Evolutionary conservation across 2,888 invertebrate genomes (phyloP).

Genomic region (Andrena praecox): DNA sequence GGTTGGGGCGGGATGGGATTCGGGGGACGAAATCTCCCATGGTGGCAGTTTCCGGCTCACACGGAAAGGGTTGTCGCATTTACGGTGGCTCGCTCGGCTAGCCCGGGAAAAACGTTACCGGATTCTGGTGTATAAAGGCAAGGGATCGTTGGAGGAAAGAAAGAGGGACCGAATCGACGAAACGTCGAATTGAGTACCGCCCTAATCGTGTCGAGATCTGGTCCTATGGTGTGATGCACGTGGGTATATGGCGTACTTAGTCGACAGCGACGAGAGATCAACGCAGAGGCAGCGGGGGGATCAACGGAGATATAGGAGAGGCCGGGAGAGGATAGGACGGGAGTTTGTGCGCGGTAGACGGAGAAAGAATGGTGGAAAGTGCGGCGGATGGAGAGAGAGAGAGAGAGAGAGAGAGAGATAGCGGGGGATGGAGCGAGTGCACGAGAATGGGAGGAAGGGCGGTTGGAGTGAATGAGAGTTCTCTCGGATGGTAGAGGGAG

Average conservation of each 20-base stretch:
- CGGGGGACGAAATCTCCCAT: slow-evolving; percentile 36
- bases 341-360: slow-evolving; percentile 23
- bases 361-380: slow-evolving; percentile 23
- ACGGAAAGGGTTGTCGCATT: slow-evolving; percentile 69
- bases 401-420: slow-evolving; percentile 43
- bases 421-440: slow-evolving; percentile 22
- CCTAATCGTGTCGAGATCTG: slow-evolving; percentile 77
- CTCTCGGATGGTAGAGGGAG: slow-evolving; percentile 63
- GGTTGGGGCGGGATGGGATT: background rate
- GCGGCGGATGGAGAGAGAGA: slow-evolving; percentile 14
- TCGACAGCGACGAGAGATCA: slow-evolving; percentile 67
- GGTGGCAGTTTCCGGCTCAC: slow-evolving; percentile 61
- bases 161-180: slow-evolving; percentile 67
- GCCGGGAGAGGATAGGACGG: slow-evolving; percentile 16
- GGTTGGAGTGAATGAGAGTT: slow-evolving; percentile 65
- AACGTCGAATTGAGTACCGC: slow-evolving; percentile 75
- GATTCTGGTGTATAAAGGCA: slow-evolving; percentile 61
- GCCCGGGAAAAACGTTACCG: slow-evolving; percentile 65
- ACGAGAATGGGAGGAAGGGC: background rate
- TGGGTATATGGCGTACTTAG: slow-evolving; percentile 78
- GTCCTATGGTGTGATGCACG: slow-evolving; percentile 76
- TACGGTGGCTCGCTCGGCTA: slow-evolving; percentile 39
- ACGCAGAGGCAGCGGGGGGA: slow-evolving; percentile 56
- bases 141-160: slow-evolving; percentile 65
- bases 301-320: slow-evolving; percentile 35